A percentile compares a stretch with the other conserved stretches of the same genome.
Conservation (phyloP, 1,140 invertebrate species). For the Cherax quadricarinatus region DNA sequence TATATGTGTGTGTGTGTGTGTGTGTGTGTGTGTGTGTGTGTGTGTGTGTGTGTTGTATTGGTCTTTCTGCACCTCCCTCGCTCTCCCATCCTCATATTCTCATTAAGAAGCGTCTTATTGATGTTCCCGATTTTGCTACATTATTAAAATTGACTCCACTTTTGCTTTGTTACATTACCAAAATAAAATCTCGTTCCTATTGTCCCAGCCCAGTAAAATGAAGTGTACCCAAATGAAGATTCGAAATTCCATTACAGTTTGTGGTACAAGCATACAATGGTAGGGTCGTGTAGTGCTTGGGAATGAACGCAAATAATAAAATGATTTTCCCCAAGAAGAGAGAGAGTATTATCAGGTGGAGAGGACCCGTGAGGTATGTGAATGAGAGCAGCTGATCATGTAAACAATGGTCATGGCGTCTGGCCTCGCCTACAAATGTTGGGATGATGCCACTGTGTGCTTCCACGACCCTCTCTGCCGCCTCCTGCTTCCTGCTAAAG, state of each 20-base stretch:
- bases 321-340: neutral
- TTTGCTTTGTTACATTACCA: neutral
- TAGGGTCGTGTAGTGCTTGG: neutral
- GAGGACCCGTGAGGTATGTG: neutral
- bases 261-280: neutral
- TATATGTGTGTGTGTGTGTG: too few species aligned
- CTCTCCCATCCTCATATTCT: too few species aligned
- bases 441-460: neutral
- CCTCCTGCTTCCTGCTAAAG: neutral
- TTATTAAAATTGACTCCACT: too few species aligned
- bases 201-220: neutral
- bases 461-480: neutral
- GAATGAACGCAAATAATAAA: neutral
- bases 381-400: neutral
- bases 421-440: neutral
- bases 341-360: neutral
- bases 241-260: neutral
- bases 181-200: neutral
- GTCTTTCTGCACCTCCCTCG: too few species aligned
- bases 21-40: too few species aligned
- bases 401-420: neutral
- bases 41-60: too few species aligned
- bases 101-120: too few species aligned
- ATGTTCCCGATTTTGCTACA: too few species aligned
- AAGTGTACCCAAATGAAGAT: neutral